These are phyloP conservation scores for Phengaris arion DNA, from an alignment of 2,888 invertebrate genomes.

Conservation along the genomic window DNA sequence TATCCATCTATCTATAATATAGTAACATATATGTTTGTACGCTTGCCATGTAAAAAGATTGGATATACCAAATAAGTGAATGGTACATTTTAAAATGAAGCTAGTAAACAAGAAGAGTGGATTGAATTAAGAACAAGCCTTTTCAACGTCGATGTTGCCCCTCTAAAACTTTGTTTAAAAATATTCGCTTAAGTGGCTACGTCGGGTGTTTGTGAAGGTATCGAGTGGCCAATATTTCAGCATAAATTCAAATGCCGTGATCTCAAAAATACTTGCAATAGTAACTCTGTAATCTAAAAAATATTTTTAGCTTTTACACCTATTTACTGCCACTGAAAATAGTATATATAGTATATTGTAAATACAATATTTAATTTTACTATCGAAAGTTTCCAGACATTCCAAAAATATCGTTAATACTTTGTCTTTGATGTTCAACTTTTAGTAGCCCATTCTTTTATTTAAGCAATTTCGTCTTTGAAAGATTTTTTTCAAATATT, in stretches of 20 bases:
- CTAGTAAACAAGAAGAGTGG: neutral
- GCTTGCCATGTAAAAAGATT: no score
- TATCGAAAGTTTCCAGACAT: neutral
- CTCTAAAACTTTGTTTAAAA: slow-evolving; percentile 11
- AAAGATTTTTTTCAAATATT: slow-evolving; percentile 26
- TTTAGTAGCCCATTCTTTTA: slow-evolving; percentile 10
- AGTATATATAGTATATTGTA: no score
- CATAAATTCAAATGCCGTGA: neutral
- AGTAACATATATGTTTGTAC: no score
- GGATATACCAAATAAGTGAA: no score
- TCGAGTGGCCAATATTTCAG: neutral
- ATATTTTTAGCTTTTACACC: no score
- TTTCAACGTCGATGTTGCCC: neutral
- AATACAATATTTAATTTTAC: neutral
- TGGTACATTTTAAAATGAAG: no score
- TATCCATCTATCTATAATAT: no score
- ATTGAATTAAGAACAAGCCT: neutral
- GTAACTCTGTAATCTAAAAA: no score
- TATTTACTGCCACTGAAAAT: no score
- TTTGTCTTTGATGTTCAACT: slow-evolving; percentile 5
- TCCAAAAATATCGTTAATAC: neutral
- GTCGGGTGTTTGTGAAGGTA: neutral
- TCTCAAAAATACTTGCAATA: neutral
- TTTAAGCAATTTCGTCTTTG: slow-evolving; percentile 22
- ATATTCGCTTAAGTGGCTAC: slow-evolving; percentile 2